These are phyloP conservation scores for Pedetes capensis DNA, from an alignment of 2,113 vertebrate species.

Conservation along the genomic window DNA sequence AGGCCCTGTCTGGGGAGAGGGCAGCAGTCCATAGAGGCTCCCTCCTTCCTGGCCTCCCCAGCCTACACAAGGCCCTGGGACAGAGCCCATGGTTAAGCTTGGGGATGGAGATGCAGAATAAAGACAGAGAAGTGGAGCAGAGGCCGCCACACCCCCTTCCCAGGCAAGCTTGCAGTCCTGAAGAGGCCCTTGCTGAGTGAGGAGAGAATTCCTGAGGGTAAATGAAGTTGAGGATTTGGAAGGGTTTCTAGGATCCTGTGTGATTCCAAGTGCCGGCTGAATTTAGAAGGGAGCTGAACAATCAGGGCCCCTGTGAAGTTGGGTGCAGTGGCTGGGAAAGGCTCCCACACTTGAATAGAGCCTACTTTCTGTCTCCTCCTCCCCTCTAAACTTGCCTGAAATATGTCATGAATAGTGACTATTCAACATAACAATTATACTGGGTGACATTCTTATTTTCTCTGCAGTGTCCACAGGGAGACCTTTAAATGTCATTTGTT, in stretches of 20 bases:
- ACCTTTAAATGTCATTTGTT: neutral
- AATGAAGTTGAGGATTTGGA: neutral
- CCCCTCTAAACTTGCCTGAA: neutral
- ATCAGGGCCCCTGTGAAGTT: accelerated
- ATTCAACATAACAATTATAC: neutral
- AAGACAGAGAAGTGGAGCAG: neutral
- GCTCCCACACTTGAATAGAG: neutral
- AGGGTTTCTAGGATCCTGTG: neutral
- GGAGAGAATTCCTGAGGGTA: accelerated
- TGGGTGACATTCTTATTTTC: constrained; percentile 3
- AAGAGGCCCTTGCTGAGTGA: too few relatives aligned
- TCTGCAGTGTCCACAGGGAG: neutral
- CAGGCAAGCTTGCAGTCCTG: neutral
- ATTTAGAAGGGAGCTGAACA: neutral
- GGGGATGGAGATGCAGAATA: neutral
- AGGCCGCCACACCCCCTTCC: neutral
- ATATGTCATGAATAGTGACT: neutral
- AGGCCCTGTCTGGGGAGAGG: neutral
- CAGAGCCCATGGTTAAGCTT: too few relatives aligned
- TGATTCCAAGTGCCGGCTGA: neutral
- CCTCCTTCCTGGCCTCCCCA: neutral
- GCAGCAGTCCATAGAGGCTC: neutral
- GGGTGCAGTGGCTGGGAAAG: accelerated
- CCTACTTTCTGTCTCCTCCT: neutral
- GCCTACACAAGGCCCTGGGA: too few relatives aligned